A percentile compares a stretch with the other conserved stretches of the same genome.
Conservation (phyloP, 2,113 vertebrate species). For the Cairina moschata region DNA sequence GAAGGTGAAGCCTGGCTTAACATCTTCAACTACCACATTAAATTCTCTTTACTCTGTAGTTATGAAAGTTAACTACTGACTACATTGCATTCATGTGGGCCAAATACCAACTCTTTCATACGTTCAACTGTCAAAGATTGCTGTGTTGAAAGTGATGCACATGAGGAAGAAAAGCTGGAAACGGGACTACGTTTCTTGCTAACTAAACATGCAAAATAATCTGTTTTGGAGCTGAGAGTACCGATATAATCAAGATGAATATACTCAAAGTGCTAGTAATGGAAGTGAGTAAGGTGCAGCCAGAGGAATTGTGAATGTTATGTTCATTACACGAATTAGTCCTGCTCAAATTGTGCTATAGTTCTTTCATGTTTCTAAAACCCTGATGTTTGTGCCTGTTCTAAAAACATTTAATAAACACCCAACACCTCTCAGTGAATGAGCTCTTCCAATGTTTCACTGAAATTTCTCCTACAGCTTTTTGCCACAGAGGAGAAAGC, state of each 20-base stretch:
- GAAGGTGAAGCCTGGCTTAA: neutral
- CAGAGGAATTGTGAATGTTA: neutral
- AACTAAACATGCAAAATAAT: neutral
- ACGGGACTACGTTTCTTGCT: neutral
- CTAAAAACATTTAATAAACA: neutral
- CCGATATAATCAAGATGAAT: neutral
- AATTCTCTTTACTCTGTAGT: neutral
- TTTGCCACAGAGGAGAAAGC: neutral
- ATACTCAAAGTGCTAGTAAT: neutral
- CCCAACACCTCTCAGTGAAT: neutral
- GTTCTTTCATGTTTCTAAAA: neutral
- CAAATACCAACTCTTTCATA: neutral
- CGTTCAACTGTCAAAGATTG: neutral
- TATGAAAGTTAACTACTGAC: neutral
- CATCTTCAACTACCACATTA: neutral
- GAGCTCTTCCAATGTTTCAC: neutral
- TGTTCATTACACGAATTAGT: neutral
- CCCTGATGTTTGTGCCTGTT: neutral
- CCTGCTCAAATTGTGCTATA: neutral
- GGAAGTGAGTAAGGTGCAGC: neutral
- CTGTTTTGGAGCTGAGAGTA: neutral
- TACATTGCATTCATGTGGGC: neutral
- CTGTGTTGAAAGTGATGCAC: neutral
- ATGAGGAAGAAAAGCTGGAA: neutral
- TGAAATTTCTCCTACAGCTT: neutral